phyloP scores from a whole-genome alignment of 2,113 vertebrate genomes.

The Pseudopipra pipra region DNA sequence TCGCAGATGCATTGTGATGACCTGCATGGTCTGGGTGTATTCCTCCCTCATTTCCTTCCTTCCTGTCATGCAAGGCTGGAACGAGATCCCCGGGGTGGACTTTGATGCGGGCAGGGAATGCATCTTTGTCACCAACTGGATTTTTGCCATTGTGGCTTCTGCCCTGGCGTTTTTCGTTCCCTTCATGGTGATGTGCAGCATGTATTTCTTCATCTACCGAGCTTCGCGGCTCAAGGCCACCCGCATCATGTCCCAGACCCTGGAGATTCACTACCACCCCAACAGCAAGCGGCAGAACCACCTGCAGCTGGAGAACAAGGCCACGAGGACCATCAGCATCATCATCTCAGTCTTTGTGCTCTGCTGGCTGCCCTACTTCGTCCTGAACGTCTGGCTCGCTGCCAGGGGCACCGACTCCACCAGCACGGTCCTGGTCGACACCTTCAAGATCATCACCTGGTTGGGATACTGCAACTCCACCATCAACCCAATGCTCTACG shows the following conservation, averaged over 20 bases:
- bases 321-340: slow-evolving; percentile 75
- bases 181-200: slow-evolving; percentile 74
- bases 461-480: slow-evolving; percentile 75
- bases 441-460: slow-evolving; percentile 76
- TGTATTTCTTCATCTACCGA: slow-evolving; percentile 78
- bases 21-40: slow-evolving; percentile 72
- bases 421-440: slow-evolving; percentile 18
- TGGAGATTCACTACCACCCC: slow-evolving; percentile 76
- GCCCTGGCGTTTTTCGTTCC: slow-evolving; percentile 73
- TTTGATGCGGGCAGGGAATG: slow-evolving; percentile 66
- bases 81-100: slow-evolving; percentile 70
- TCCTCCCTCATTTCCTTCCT: slow-evolving; percentile 76
- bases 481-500: slow-evolving; percentile 74
- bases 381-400: slow-evolving; percentile 82
- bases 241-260: slow-evolving; percentile 67
- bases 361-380: slow-evolving; percentile 91
- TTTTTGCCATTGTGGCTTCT: slow-evolving; percentile 73
- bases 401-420: slow-evolving; percentile 70
- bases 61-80: slow-evolving; percentile 77
- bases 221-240: slow-evolving; percentile 73
- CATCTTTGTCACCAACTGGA: slow-evolving; percentile 76
- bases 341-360: slow-evolving; percentile 86
- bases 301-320: slow-evolving; percentile 81
- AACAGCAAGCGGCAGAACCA: slow-evolving; percentile 75
- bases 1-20: slow-evolving; percentile 71